Percentiles rank a stretch among this genome's conserved stretches.
phyloP scores from a whole-genome alignment of 2,113 vertebrate genomes.

The Corvus hawaiiensis region DNA sequence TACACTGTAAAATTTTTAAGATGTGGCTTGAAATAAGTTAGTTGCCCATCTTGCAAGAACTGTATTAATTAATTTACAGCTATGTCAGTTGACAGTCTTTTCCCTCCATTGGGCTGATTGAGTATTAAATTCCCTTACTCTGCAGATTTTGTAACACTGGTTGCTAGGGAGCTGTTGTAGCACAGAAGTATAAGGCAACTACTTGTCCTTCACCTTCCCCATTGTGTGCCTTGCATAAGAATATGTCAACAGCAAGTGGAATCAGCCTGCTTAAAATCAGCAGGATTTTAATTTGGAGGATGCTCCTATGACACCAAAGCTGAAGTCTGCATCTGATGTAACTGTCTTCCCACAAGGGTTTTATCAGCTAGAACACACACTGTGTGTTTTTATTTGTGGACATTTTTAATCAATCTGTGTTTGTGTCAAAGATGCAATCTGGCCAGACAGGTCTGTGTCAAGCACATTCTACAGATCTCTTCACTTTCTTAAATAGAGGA shows the following conservation, averaged over 20 bases:
- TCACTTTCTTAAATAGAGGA: background rate
- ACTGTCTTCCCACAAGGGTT: background rate
- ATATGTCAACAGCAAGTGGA: background rate
- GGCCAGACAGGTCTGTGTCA: background rate
- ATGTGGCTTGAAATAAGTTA: background rate
- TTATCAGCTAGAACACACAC: background rate
- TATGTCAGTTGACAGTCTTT: background rate
- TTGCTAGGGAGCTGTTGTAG: background rate
- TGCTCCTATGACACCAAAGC: background rate
- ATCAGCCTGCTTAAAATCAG: background rate
- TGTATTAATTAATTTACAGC: background rate
- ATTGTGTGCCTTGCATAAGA: background rate
- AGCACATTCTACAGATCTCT: background rate
- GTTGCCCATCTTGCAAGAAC: background rate
- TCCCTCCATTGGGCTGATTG: fast-evolving
- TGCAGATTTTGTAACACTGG: background rate
- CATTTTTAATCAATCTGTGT: background rate
- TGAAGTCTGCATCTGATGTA: background rate
- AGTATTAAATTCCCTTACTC: background rate
- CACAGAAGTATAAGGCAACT: background rate
- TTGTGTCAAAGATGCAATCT: background rate
- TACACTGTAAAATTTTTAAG: background rate
- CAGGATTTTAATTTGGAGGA: background rate
- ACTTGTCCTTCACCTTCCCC: background rate
- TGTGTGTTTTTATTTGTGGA: background rate